phyloP scores from a whole-genome alignment of 2,113 vertebrate genomes.

The Polypterus senegalus region DNA sequence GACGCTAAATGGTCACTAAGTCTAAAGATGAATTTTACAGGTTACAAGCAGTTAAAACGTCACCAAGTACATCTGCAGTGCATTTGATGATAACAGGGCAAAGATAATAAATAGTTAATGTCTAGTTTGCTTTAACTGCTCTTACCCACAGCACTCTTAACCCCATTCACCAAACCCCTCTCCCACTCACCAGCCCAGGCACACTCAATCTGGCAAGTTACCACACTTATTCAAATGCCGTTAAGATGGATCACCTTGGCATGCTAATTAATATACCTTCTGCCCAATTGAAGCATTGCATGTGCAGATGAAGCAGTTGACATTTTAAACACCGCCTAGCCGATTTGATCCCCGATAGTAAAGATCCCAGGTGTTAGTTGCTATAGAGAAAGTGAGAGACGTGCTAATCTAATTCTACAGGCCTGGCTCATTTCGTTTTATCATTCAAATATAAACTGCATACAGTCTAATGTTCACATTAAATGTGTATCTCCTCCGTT shows the following conservation, averaged over 20 bases:
- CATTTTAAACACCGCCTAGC: not conserved
- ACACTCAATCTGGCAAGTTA: too few relatives aligned
- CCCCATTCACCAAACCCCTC: too few relatives aligned
- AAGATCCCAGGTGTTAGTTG: conserved; percentile 4
- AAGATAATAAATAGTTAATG: too few relatives aligned
- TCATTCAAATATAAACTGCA: not conserved
- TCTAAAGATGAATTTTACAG: too few relatives aligned
- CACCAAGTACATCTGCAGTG: too few relatives aligned
- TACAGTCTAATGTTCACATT: conserved; percentile 3
- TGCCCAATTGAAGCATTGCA: conserved; percentile 1
- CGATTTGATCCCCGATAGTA: not conserved
- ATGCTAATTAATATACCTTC: not conserved
- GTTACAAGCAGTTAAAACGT: too few relatives aligned
- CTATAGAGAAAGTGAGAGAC: not conserved
- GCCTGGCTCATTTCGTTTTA: not conserved
- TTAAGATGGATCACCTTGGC: not conserved
- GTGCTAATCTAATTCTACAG: conserved; percentile 1
- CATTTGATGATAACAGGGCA: too few relatives aligned
- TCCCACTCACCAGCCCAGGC: too few relatives aligned
- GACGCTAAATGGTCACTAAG: too few relatives aligned
- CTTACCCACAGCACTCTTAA: too few relatives aligned
- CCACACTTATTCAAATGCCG: too few relatives aligned
- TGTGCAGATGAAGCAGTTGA: not conserved
- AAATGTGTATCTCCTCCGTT: conserved; percentile 1
- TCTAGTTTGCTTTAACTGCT: too few relatives aligned